Evolutionary conservation across 2,888 invertebrate genomes (phyloP).

Genomic region (Unio delphinus): DNA sequence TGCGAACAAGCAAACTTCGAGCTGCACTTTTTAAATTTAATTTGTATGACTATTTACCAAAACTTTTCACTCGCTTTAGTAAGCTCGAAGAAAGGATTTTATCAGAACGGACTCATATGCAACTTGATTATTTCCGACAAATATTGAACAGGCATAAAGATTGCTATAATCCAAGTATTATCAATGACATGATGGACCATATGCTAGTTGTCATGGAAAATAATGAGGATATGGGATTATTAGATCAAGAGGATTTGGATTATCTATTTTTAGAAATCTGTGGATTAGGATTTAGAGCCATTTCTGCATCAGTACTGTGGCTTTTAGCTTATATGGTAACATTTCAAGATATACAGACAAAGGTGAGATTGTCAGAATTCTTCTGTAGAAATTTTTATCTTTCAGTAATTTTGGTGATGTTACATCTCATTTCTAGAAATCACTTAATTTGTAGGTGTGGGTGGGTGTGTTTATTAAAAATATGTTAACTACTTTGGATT

Average conservation of each 20-base stretch:
- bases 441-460: too few relatives aligned
- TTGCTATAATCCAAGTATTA: slow-evolving; percentile 47
- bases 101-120: slow-evolving; percentile 31
- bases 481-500: too few relatives aligned
- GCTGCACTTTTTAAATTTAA: slow-evolving; percentile 18
- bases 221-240: slow-evolving; percentile 48
- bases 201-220: slow-evolving; percentile 52
- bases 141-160: slow-evolving; percentile 60
- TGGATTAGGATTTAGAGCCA: slow-evolving; percentile 46
- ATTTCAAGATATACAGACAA: slow-evolving; percentile 49
- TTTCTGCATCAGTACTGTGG: slow-evolving; percentile 48
- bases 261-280: slow-evolving; percentile 49
- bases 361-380: slow-evolving; percentile 18
- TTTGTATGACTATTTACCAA: slow-evolving; percentile 11
- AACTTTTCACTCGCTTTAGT: background rate
- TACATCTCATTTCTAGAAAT: too few relatives aligned
- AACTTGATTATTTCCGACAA: slow-evolving; percentile 43
- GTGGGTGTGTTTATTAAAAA: too few relatives aligned
- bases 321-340: slow-evolving; percentile 52
- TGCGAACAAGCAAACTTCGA: slow-evolving; percentile 40
- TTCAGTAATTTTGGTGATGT: too few relatives aligned
- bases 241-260: slow-evolving; percentile 52
- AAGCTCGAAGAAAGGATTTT: slow-evolving; percentile 16
- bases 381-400: too few relatives aligned
- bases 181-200: slow-evolving; percentile 54